Percentiles rank a stretch among this genome's conserved stretches.
phyloP scores from a whole-genome alignment of 2,113 vertebrate species.

The Laticauda laticaudata region DNA sequence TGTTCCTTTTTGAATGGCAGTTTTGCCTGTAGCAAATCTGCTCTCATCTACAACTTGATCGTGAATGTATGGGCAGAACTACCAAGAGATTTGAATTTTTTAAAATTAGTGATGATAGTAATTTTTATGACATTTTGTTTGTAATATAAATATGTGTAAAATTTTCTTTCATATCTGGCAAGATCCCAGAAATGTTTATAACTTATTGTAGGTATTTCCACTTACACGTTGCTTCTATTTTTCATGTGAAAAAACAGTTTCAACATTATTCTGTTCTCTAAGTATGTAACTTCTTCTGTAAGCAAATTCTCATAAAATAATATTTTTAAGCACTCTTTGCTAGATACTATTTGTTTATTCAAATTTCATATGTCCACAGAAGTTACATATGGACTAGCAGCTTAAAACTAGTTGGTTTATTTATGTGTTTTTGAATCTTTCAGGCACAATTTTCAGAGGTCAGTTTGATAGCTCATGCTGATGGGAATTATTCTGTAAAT shows the following conservation, averaged over 20 bases:
- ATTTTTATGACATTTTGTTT: neutral
- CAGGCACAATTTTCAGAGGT: conserved; percentile 97
- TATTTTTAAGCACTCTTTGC: neutral
- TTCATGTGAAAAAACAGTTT: neutral
- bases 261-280: neutral
- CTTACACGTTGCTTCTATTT: neutral
- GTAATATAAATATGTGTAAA: neutral
- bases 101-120: neutral
- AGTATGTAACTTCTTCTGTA: neutral
- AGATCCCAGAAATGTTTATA: neutral
- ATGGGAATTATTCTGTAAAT: conserved; percentile 89
- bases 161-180: neutral
- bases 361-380: neutral
- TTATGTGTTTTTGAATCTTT: conserved; percentile 29
- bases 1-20: neutral
- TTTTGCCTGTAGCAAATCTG: neutral
- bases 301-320: neutral
- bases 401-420: conserved; percentile 6
- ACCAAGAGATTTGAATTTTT: neutral
- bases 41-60: neutral
- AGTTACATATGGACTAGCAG: neutral
- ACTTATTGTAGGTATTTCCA: neutral
- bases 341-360: neutral
- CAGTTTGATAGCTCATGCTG: conserved; percentile 90
- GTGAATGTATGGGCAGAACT: neutral